Base-by-base conservation (phyloP, 2,797 vertebrate genomes). In the Gallinago stenura region DNA sequence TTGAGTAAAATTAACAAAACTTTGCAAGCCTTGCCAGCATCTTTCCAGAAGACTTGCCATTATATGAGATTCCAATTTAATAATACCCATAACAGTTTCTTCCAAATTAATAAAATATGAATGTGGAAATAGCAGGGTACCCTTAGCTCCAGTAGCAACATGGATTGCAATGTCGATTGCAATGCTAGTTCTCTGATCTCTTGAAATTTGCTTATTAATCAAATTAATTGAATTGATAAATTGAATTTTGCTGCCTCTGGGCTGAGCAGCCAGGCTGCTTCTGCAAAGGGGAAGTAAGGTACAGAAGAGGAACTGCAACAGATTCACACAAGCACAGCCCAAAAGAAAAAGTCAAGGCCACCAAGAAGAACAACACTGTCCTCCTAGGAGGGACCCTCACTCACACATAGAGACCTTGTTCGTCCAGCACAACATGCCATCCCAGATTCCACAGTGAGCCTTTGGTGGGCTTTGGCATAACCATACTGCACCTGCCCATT, bases 1-100 rank as follows among this genome's bases (percentile, higher is more conserved):
- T 87, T 60, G 65, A 87, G 72, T 43, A 84, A 89, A 91, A 85
- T 78, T 66, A 83, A 31, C 15, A 80, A 75, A 90, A 83, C 68
- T 92, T 91, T 65, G 60, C 57, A 89, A 84, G 50, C 26, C 37
- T 89, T 41, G 66, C 70, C 86, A 89, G 41, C 51, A 50, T 91
- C 68, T 79, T 83, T 88, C 62, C 60, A 77, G 73, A 90, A 73
- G 10, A 25, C 37, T 82, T 86, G 24, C 57, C 31, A 17, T 86
- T 75, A 24, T 51, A 57, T 76, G 56, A 76, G 46, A 83, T 79
- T 90, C 43, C 70, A 37, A 3, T 80, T 94, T 82, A 94, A 61
- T 87, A 87, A 82, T 30, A n/a, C 19, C 24, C 8, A 2, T 24
- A 76, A 54, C 19, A 45, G 21, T 46, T 83, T 77, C 22, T 92